Evolutionary conservation across 2,113 vertebrate species (phyloP).

Genomic region (Eurypyga helias): DNA sequence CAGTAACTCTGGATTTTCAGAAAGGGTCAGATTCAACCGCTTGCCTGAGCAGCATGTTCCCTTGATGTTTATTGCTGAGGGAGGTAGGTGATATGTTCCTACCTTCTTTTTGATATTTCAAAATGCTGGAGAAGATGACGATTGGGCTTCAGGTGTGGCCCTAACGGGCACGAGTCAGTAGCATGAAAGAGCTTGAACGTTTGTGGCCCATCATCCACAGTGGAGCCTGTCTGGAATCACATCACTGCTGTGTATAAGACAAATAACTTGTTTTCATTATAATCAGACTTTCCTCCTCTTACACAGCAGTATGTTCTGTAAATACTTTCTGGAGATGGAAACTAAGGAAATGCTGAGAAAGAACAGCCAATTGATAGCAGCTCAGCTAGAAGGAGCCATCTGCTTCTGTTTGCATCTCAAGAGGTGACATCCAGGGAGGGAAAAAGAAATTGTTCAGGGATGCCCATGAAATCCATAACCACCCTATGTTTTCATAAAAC

Average conservation of each 20-base stretch:
- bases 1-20: background rate
- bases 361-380: slow-evolving; percentile 14
- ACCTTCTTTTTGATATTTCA: background rate
- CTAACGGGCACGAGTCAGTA: background rate
- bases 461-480: background rate
- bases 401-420: slow-evolving; percentile 1
- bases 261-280: slow-evolving; percentile 6
- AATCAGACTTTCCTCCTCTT: background rate
- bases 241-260: background rate
- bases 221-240: background rate
- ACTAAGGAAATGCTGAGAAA: slow-evolving; percentile 36
- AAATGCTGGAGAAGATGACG: background rate
- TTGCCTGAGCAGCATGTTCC: background rate
- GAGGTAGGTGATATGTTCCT: background rate
- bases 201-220: background rate
- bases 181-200: background rate
- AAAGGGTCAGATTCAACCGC: background rate
- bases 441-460: background rate
- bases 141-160: background rate
- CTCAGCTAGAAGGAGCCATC: slow-evolving; percentile 46
- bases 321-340: slow-evolving; percentile 8
- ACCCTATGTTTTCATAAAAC: background rate
- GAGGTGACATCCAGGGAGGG: background rate
- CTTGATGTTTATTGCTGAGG: background rate
- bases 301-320: background rate